These are phyloP conservation scores for Pocillopora verrucosa DNA, from an alignment of 64 coral and sea anemone species.

Conservation along the genomic window DNA sequence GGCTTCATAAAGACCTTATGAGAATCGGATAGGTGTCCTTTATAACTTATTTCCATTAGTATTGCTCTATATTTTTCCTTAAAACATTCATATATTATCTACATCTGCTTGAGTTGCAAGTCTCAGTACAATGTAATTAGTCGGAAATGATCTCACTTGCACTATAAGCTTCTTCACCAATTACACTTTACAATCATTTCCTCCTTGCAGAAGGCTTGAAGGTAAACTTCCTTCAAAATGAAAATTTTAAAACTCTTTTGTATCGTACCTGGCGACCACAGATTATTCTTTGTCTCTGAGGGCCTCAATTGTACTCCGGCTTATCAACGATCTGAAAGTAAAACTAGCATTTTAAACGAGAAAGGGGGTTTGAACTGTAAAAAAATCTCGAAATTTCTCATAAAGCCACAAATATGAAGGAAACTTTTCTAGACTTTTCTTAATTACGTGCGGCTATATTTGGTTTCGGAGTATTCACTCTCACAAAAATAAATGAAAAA, in stretches of 20 bases:
- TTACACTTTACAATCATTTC: neutral
- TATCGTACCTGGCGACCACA: neutral
- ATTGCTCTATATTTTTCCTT: neutral
- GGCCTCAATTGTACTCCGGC: no score
- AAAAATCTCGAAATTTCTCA: no score
- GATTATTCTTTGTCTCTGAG: neutral
- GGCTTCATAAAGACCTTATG: no score
- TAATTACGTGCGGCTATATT: no score
- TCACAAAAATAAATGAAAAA: no score
- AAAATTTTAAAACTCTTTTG: neutral
- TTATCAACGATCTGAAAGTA: no score
- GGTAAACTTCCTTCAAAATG: neutral
- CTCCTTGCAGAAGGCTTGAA: neutral
- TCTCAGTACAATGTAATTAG: neutral
- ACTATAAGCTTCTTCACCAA: neutral
- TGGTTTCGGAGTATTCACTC: no score
- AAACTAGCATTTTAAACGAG: no score
- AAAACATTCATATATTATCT: neutral
- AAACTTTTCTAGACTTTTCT: no score
- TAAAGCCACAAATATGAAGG: no score
- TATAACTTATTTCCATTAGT: neutral
- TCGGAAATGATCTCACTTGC: neutral
- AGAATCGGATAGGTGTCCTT: no score
- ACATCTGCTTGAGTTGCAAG: neutral
- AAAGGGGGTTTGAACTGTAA: no score